Evolutionary conservation across 2,888 invertebrate genomes (phyloP), one percentile per base, ranked within the genome.

Genomic region (Hybos culiciformis): DNA sequence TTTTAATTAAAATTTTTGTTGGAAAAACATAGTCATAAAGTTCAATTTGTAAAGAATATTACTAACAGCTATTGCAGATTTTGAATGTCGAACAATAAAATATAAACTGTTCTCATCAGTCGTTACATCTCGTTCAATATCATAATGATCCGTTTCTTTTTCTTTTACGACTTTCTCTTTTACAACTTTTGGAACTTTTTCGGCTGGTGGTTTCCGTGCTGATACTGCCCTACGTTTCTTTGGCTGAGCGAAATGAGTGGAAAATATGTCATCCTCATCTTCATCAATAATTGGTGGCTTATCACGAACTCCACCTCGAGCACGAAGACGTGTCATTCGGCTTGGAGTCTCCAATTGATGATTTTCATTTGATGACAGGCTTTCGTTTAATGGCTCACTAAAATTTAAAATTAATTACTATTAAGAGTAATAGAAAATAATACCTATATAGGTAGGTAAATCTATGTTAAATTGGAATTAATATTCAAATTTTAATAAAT

Each of bases 91-190:
- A 37, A 92, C 80, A 47, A 86, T 80, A 55, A 77, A 82, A 64
- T 90, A 92, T 6, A 92, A 73, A 54, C 84, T 85, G 55, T 79
- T 77, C 58, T 90, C 88, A 61, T 90, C 88, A 55, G 84, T 85
- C 1, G 75, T 74, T 37, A 62, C 64, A 58, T 63, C 68, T 4
- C 67, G 57, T 47, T 67, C 67, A 49, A 58, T 62, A 46, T 63
- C 62, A 42, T 61, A 58, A 3, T 62, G 57, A 36, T 66, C 66
- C 19, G 59, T 59, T 9, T 62, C 62, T 48, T 59, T 66, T 46
- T 59, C 66, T 17, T 53, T 55, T 41, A 60, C 61, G 29, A 63
- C 63, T 42, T 62, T 62, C 20, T 66, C 56, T 8, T 70, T 59
- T 50, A 66, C 58, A 5, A 58, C 54, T 1, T 61, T 55, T 29